phyloP scores from a whole-genome alignment of 1,140 invertebrate species.

The Drosophila insularis region DNA sequence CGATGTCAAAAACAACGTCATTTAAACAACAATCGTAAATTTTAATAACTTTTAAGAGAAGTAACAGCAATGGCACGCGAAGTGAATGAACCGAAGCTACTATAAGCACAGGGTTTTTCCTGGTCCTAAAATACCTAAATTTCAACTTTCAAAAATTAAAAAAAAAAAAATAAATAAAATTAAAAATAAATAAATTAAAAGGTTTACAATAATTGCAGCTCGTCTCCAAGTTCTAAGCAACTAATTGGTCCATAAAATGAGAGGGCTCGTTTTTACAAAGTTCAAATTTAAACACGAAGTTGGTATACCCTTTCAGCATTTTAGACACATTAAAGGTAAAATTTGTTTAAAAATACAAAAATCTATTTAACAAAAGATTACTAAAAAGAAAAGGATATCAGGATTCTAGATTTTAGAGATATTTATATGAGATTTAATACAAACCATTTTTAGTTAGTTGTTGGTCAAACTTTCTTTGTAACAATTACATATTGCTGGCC shows the following conservation, averaged over 20 bases:
- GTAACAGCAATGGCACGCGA: neutral
- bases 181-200: constrained; percentile 21
- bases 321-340: too few species aligned
- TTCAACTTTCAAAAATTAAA: constrained; percentile 65
- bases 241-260: constrained; percentile 41
- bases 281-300: neutral
- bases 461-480: neutral
- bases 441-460: too few species aligned
- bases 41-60: constrained; percentile 36
- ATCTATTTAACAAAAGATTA: too few species aligned
- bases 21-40: constrained; percentile 59
- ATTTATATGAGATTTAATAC: too few species aligned
- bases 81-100: constrained; percentile 45
- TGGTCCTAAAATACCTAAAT: constrained; percentile 59
- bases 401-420: too few species aligned
- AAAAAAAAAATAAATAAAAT: constrained; percentile 33
- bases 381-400: too few species aligned
- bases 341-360: too few species aligned
- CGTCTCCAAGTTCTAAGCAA: constrained; percentile 25
- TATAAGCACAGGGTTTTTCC: constrained; percentile 54
- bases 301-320: neutral
- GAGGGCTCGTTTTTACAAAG: constrained; percentile 1
- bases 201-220: constrained; percentile 6
- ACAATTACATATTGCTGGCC: neutral
- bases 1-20: constrained; percentile 12